Base-by-base conservation (phyloP, 2,113 vertebrate genomes). In the Tringa solitaria region DNA sequence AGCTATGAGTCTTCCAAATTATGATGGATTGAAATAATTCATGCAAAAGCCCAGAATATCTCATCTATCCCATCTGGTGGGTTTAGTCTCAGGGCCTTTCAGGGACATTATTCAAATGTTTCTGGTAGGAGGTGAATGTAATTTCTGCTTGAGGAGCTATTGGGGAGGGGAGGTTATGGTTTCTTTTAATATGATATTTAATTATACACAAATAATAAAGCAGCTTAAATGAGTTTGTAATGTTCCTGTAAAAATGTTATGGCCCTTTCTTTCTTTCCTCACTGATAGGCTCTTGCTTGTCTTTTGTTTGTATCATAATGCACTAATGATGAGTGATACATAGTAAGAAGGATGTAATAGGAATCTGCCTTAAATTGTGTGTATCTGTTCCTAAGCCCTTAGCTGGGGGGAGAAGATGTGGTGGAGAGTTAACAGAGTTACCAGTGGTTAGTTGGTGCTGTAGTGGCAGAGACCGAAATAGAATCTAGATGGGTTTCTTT, bases 11-110 rank as follows among this genome's bases (percentile, higher is more conserved):
- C 86, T 95, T 94, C 86, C 65, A 96, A 95, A 95, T 91, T 81
- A 95, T 96, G 95, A 97, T 91, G 91, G 84, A 95, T 95, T 96
- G 94, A 95, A 97, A 96, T 95, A 96, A 92, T 93, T 96, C 84
- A 91, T 93, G 68, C 80, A 81, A 90, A 96, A 95, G 84, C 89
- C 73, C 56, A 89, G 89, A 72, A 95, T 92, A 86, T 93, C 79
- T 90, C 90, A 37, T 97, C 79, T 61, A 65, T 75, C 72, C 94
- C 95, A 96, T 97, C 93, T 95, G 94, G 80, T 95, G 73, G 64
- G 41, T 89, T 95, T 91, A 94, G 93, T 91, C 74, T 93, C 53
- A 17, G 48, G 20, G 87, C 93, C 69, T 96, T 95, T 94, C 91
- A 89, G 81, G 73, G 84, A 32, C n/a, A 59, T 95, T 81, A 96